Percentiles rank a stretch among this genome's conserved stretches.
Conservation (phyloP, 2,888 invertebrate genomes). For the Pachliopta kotzebuea region DNA sequence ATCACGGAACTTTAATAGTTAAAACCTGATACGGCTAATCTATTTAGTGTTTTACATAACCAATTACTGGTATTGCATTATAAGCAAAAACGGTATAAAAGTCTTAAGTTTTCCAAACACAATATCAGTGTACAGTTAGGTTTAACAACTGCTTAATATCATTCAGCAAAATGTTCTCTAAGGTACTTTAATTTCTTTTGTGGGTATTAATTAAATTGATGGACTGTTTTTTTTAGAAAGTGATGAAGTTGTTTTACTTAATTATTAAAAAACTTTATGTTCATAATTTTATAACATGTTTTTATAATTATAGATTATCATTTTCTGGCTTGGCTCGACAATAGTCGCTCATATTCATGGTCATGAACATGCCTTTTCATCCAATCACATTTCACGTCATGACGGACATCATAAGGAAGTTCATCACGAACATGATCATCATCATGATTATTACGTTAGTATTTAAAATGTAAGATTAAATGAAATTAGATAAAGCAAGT, state of each 20-base stretch:
- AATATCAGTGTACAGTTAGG: constrained; percentile 12
- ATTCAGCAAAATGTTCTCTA: constrained; percentile 14
- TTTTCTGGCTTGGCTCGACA: constrained; percentile 3
- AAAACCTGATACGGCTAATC: constrained; percentile 19
- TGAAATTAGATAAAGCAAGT: background rate
- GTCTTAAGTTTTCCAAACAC: background rate
- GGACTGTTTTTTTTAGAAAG: no score
- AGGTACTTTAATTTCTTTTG: constrained; percentile 10
- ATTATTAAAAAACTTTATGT: no score
- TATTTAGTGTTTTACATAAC: constrained; percentile 12
- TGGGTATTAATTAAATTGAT: no score
- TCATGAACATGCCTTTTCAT: constrained; percentile 40
- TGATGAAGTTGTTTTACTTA: no score
- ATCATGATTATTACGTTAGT: constrained; percentile 64
- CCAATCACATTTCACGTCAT: constrained; percentile 40
- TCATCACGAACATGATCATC: constrained; percentile 32
- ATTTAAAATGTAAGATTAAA: constrained; percentile 14
- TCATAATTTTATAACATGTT: background rate
- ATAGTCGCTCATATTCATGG: constrained; percentile 28
- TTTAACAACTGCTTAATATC: background rate
- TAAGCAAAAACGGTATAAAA: constrained; percentile 17
- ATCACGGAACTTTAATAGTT: constrained; percentile 21
- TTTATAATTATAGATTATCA: constrained; percentile 5
- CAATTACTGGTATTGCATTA: constrained; percentile 11
- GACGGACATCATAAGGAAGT: constrained; percentile 37